Evolutionary conservation across 2,797 vertebrate species (phyloP).

Genomic region (Crenichthys baileyi): DNA sequence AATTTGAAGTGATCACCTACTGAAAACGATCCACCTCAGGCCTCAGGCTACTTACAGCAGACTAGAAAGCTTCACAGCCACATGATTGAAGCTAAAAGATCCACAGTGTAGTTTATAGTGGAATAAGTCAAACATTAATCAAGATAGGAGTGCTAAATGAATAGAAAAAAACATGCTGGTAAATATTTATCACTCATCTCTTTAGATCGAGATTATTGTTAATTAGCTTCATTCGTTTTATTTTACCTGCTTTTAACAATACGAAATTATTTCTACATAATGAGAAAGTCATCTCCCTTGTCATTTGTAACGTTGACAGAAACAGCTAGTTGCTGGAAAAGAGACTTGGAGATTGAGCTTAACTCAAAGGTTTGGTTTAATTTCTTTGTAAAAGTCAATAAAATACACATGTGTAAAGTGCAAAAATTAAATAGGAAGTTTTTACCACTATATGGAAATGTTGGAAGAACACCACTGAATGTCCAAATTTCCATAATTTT

Average conservation of each 20-base stretch:
- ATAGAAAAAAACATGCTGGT: not conserved
- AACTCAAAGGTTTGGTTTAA: not conserved
- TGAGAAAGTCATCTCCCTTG: not conserved
- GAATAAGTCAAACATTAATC: not conserved
- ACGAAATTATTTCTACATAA: not conserved
- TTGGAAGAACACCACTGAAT: not conserved
- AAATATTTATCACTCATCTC: constrained; percentile 5
- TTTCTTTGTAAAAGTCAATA: not conserved
- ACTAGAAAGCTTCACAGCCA: not conserved
- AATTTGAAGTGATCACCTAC: constrained; percentile 36
- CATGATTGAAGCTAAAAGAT: not conserved
- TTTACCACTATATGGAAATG: not conserved
- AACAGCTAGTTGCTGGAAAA: not conserved
- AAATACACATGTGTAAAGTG: not conserved
- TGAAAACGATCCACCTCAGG: constrained; percentile 19
- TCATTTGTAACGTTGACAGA: not conserved
- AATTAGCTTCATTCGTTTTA: not conserved
- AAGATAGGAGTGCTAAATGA: not conserved
- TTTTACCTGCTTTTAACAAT: not conserved
- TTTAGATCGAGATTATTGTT: not conserved
- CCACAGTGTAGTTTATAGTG: not conserved
- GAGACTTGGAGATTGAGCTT: not conserved
- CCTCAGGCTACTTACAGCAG: not conserved
- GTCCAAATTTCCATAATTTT: not conserved
- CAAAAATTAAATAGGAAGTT: not conserved